Conservation (phyloP, 2,888 invertebrate species). For the Meganola albula region DNA sequence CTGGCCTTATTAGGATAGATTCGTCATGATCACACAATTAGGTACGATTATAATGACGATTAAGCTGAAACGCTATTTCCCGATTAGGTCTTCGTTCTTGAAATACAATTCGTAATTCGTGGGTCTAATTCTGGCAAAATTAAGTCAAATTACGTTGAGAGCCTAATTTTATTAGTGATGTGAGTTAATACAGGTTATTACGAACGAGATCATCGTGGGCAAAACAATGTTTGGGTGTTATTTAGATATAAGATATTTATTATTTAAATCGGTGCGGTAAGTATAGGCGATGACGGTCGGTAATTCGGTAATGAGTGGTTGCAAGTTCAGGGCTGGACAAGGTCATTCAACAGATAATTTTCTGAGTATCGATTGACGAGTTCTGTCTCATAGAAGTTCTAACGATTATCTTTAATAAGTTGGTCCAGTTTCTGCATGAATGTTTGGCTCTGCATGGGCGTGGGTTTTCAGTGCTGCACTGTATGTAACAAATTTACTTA, state of each 20-base stretch:
- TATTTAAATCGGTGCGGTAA: slow-evolving; percentile 73
- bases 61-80: slow-evolving; percentile 13
- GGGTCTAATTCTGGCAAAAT: slow-evolving; percentile 64
- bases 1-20: no score
- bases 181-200: slow-evolving; percentile 69
- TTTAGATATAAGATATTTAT: slow-evolving; percentile 76
- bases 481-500: no score
- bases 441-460: no score
- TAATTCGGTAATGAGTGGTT: slow-evolving; percentile 76
- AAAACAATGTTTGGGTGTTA: slow-evolving; percentile 70
- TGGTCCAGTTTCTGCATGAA: no score
- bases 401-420: slow-evolving; percentile 6
- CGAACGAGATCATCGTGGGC: slow-evolving; percentile 44
- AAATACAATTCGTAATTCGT: slow-evolving; percentile 48
- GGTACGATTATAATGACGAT: slow-evolving; percentile 6
- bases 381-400: slow-evolving; percentile 33
- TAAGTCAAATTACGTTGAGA: slow-evolving; percentile 63
- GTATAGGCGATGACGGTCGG: slow-evolving; percentile 64
- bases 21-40: no score
- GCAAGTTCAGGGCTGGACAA: slow-evolving; percentile 55
- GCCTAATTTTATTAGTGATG: slow-evolving; percentile 74
- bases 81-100: slow-evolving; percentile 35
- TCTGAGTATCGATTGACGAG: slow-evolving; percentile 33
- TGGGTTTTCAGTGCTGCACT: no score
- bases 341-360: slow-evolving; percentile 60